phyloP scores from a whole-genome alignment of 2,113 vertebrate genomes.

The Mellivora capensis region DNA sequence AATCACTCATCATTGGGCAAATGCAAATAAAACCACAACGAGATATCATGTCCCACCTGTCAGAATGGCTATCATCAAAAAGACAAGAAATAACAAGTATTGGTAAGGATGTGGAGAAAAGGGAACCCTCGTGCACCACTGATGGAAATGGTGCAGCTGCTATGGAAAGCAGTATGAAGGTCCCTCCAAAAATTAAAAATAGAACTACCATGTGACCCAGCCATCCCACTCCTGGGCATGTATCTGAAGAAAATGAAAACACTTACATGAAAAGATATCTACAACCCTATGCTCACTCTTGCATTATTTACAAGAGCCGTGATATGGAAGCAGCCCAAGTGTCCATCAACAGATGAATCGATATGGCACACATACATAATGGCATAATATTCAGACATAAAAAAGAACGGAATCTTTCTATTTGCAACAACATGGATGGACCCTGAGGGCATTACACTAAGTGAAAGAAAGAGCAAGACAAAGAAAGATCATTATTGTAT shows the following conservation, averaged over 20 bases:
- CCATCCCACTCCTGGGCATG: not conserved
- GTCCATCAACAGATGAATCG: not conserved
- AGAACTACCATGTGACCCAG: not conserved
- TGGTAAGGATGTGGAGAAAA: not conserved
- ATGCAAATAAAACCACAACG: not conserved
- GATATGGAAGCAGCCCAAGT: not conserved
- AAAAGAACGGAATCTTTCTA: not conserved
- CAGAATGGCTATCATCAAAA: not conserved
- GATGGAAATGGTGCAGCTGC: not conserved
- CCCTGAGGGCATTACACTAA: not conserved
- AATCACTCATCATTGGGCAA: not conserved
- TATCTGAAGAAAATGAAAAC: not conserved
- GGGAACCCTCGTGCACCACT: not conserved
- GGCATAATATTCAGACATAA: not conserved
- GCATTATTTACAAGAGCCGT: not conserved
- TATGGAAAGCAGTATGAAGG: not conserved
- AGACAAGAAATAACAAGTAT: not conserved
- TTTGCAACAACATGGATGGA: not conserved
- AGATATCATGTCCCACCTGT: not conserved
- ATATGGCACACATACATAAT: not conserved
- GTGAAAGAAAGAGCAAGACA: not conserved
- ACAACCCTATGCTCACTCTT: not conserved
- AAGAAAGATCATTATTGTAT: not conserved
- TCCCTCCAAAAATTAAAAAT: not conserved
- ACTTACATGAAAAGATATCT: not conserved